Base-by-base conservation (phyloP, 2,888 invertebrate species). In the Syrista parreyssii region DNA sequence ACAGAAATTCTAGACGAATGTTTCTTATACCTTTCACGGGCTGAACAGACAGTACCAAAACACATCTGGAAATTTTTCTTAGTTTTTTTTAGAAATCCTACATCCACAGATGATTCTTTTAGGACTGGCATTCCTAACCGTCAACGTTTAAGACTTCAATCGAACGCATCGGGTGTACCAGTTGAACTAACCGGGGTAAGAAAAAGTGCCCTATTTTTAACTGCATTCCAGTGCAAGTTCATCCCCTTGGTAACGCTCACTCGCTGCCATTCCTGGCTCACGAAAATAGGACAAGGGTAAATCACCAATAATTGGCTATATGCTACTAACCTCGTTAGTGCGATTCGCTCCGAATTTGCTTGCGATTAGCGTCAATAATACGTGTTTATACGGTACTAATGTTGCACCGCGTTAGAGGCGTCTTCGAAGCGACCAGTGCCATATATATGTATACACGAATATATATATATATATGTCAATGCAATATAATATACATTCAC, bases 281-380 rank as follows among this genome's bases (percentile, higher is more conserved):
- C 80, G 77, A 82, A 85, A 86, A 86, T 84, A 86, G 80, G 36
- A 79, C 82, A 79, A 79, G 78, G 80, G 81, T 80, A n/a, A 79
- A 23, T 55, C 55, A 31, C 3, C 31, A 15, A 33, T 71, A 71
- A 71, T 71, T 71, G 71, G 71, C 71, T 71, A 12, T 23, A 33
- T 11, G 31, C 71, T 81, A 83, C 84, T 85, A 88, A 88, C 86
- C 83, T 86, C 79, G 80, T 88, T 88, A 86, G 80, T 77, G 69
- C 81, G 78, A 85, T 85, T 85, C 79, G 71, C 55, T 76, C 74
- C 79, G 82, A 84, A 85, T 87, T 85, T 82, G 75, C 74, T 75
- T 74, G 73, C 75, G 76, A 75, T 84, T 84, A 84, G 79, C 83
- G 77, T 77, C 80, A 75, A 81, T 79, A 74, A 84, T 76, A 82